Base-by-base conservation (phyloP, 2,888 invertebrate species). In the Geotrupes spiniger region DNA sequence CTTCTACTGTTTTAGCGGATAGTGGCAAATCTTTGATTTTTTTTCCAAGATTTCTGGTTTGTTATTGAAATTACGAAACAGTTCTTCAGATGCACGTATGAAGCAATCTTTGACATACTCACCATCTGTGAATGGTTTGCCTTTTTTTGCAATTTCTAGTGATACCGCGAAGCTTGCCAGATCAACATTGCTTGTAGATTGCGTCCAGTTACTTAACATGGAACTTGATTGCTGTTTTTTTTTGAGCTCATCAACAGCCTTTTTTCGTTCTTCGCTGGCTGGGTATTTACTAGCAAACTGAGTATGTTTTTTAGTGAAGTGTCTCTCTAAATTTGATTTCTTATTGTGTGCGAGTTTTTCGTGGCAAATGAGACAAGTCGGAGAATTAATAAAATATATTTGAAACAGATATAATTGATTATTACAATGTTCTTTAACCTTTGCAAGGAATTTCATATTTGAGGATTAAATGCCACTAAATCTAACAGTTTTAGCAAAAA, bases 51-150 rank as follows among this genome's bases (percentile, higher is more conserved):
- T 59, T 53, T 53, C 54, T 54, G 50, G 26, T 62, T 61, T 59
- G 52, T 61, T 63, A 52, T 63, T 62, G 40, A 62, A 63, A 61
- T 62, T 59, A 48, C 55, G 56, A 63, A 63, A 62, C 42, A 63
- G 62, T 50, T 61, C 52, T 57, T 62, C 59, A 39, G 60, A 55
- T 55, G n/a, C 2, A 29, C 29, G 29, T 29, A 29, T 11, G 29
- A 29, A 29, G 29, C 29, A 29, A 29, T 29, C 29, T 29, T 29
- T 29, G 36, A 36, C 15, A 16, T 36, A 29, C 29, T 29, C 29
- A 29, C 29, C 40, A 8, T 27, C 41, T 28, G 6, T 36, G 44
- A 37, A 44, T 28, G 41, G 12, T 41, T 41, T 41, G 4, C 41
- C 40, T 25, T 17, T 39, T 39, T 39, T 39, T 28, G 17, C 17